These are phyloP conservation scores for Metopia argyrocephala DNA, from an alignment of 2,888 invertebrate species.

Conservation along the genomic window DNA sequence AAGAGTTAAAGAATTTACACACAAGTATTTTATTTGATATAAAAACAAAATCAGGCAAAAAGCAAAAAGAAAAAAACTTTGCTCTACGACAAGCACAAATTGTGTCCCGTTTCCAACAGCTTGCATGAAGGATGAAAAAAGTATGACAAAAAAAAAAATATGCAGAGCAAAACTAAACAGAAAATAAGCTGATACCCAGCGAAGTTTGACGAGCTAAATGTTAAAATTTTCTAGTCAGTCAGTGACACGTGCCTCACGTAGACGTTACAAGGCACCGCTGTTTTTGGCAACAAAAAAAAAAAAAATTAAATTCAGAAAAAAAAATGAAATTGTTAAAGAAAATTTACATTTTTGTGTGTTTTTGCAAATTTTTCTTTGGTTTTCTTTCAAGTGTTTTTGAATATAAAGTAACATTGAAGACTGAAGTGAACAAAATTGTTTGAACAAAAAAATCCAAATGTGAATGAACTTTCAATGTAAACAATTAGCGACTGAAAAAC, in stretches of 20 bases:
- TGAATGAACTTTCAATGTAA: conserved; percentile 40
- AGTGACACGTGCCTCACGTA: conserved; percentile 63
- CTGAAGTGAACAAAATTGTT: conserved; percentile 12
- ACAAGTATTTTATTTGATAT: conserved; percentile 16
- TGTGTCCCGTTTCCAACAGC: conserved; percentile 59
- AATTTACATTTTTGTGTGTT: conserved; percentile 2
- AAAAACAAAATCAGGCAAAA: conserved; percentile 1
- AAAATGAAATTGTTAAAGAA: not conserved
- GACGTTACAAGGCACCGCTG: conserved; percentile 55
- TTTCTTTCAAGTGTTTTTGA: conserved; percentile 32
- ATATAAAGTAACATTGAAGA: conserved; percentile 30
- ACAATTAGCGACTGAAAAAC: not conserved
- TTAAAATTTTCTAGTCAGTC: conserved; percentile 57
- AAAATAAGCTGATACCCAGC: conserved; percentile 58
- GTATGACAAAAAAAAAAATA: not conserved
- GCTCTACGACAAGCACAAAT: conserved; percentile 29
- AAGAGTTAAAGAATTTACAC: conserved; percentile 6
- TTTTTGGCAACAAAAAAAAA: not conserved
- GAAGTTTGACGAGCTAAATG: conserved; percentile 61
- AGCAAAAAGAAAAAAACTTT: conserved; percentile 15
- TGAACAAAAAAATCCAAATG: conserved; percentile 12
- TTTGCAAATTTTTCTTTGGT: not conserved
- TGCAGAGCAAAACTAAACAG: conserved; percentile 12
- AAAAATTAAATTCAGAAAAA: conserved; percentile 1
- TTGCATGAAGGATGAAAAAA: not conserved